A percentile compares a stretch with the other conserved stretches of the same genome.
phyloP scores from a whole-genome alignment of 2,888 invertebrate genomes.

The Pyrochroa serraticornis region DNA sequence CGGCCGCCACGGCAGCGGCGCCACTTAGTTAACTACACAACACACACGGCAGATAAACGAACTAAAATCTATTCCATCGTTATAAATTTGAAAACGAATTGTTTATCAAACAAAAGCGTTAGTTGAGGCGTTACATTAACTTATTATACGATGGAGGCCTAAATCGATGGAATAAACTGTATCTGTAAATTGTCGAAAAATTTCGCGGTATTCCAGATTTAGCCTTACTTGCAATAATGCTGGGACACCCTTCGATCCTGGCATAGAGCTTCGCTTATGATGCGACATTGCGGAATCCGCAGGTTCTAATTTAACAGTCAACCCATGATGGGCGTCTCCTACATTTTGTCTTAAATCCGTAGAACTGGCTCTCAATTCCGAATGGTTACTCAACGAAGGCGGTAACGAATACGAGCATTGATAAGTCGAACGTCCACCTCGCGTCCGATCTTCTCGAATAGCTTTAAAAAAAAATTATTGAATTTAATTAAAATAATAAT shows the following conservation, averaged over 20 bases:
- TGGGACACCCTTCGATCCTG: conserved; percentile 62
- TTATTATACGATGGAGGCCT: background rate
- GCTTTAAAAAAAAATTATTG: conserved; percentile 61
- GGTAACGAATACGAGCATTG: conserved; percentile 93
- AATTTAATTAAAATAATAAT: background rate
- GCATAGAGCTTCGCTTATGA: conserved; percentile 39
- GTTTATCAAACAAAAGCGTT: no score
- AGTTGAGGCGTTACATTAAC: no score
- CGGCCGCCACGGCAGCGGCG: no score
- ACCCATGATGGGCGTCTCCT: conserved; percentile 25
- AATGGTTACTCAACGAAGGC: conserved; percentile 62
- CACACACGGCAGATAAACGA: no score
- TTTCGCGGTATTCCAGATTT: background rate
- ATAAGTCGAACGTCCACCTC: conserved; percentile 95
- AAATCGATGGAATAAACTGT: no score
- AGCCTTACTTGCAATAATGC: conserved; percentile 70
- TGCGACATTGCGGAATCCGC: conserved; percentile 45
- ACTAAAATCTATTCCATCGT: no score
- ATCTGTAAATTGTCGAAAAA: background rate
- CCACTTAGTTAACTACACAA: no score
- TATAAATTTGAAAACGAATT: no score
- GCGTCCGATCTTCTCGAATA: conserved; percentile 91
- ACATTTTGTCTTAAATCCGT: conserved; percentile 55
- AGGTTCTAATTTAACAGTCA: conserved; percentile 62
- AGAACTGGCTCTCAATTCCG: conserved; percentile 57